A percentile compares a stretch with the other conserved stretches of the same genome.
These are phyloP conservation scores for Onychomys torridus DNA, from an alignment of 2,797 vertebrate genomes.

Conservation along the genomic window DNA sequence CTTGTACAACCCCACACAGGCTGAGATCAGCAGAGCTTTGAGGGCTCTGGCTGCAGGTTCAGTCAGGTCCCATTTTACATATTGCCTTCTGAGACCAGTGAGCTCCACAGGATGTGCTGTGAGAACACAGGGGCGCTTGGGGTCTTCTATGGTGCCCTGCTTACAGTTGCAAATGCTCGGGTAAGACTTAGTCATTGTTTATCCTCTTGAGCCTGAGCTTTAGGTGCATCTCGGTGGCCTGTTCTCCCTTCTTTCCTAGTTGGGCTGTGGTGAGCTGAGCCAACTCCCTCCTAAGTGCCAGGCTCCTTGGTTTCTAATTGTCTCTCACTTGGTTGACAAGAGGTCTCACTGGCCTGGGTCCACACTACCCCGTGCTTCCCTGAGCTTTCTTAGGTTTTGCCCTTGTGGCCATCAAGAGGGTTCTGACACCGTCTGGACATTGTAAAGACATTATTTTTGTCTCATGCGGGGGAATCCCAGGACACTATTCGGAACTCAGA, in stretches of 20 bases:
- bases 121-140: accelerated
- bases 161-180: not conserved
- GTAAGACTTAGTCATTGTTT: accelerated
- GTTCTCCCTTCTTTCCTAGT: not conserved
- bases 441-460: not conserved
- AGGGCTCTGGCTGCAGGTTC: not conserved
- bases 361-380: not conserved
- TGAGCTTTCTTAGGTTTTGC: conserved; percentile 21
- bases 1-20: not conserved
- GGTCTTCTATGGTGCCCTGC: not conserved
- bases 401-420: not conserved
- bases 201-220: not conserved
- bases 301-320: not conserved
- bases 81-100: not conserved
- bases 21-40: not conserved
- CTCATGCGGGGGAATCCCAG: not conserved
- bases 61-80: not conserved
- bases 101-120: accelerated
- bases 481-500: not conserved
- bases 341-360: not conserved
- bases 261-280: not conserved
- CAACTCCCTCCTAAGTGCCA: not conserved
- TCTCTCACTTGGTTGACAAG: not conserved
- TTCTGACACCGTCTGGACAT: not conserved
- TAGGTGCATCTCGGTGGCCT: not conserved